Evolutionary conservation across 2,113 vertebrate species (phyloP).

Genomic region (Calyptommatus sinebrachiatus): DNA sequence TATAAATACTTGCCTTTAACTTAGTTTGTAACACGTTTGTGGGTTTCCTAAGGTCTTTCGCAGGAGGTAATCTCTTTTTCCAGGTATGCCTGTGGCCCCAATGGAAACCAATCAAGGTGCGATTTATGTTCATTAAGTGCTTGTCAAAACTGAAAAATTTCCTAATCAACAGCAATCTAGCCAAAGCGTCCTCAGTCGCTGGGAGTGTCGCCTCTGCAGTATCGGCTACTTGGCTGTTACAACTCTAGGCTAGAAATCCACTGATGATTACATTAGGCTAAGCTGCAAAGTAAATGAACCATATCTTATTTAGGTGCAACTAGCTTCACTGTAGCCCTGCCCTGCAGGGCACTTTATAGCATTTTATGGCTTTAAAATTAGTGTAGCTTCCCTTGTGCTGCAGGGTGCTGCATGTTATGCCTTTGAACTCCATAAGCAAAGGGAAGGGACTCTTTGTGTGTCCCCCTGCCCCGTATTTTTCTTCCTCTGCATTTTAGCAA

Average conservation of each 20-base stretch:
- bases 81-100: conserved; percentile 77
- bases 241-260: conserved; percentile 80
- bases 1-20: conserved; percentile 54
- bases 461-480: conserved; percentile 32
- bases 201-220: conserved; percentile 70
- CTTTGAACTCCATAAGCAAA: conserved; percentile 86
- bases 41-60: conserved; percentile 13
- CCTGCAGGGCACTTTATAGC: conserved; percentile 81
- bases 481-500: conserved; percentile 66
- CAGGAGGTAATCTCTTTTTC: conserved; percentile 1
- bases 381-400: conserved; percentile 80
- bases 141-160: conserved; percentile 88
- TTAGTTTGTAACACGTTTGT: conserved; percentile 28
- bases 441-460: conserved; percentile 74
- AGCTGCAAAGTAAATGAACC: conserved; percentile 86
- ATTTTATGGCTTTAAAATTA: conserved; percentile 87
- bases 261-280: conserved; percentile 88
- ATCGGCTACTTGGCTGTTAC: conserved; percentile 75
- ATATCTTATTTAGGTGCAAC: conserved; percentile 84
- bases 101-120: conserved; percentile 78
- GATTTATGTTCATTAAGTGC: conserved; percentile 84
- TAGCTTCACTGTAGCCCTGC: conserved; percentile 77
- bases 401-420: conserved; percentile 80
- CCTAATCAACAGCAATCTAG: conserved; percentile 80
- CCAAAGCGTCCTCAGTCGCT: conserved; percentile 73